phyloP scores from a whole-genome alignment of 2,888 invertebrate genomes.

The Cryptus viduatorius region DNA sequence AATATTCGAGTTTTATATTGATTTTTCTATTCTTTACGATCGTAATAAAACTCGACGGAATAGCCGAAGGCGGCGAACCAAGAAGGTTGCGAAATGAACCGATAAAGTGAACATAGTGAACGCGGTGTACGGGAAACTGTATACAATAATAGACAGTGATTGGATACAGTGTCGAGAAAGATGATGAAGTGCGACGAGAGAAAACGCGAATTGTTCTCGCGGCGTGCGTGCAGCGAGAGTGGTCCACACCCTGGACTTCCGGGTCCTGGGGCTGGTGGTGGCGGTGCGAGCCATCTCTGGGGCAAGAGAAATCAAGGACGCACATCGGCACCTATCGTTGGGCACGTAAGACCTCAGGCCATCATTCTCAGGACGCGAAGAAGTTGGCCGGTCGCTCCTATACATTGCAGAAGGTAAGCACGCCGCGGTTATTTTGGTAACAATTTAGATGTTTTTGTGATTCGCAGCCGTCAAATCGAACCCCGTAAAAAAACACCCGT shows the following conservation, averaged over 20 bases:
- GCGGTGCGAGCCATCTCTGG: slow-evolving; percentile 87
- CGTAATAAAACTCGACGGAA: slow-evolving; percentile 23
- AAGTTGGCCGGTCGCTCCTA: slow-evolving; percentile 92
- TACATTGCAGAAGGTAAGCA: slow-evolving; percentile 89
- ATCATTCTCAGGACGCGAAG: slow-evolving; percentile 90
- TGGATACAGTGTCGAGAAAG: slow-evolving; percentile 57
- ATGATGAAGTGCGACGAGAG: slow-evolving; percentile 83
- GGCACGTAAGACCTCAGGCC: slow-evolving; percentile 85
- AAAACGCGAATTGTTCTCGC: slow-evolving; percentile 82
- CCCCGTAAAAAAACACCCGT: too few species aligned
- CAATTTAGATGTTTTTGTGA: not conserved
- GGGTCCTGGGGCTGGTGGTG: slow-evolving; percentile 78
- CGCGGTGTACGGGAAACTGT: not conserved
- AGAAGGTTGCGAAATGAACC: not conserved
- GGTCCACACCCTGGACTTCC: slow-evolving; percentile 89
- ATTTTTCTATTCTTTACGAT: slow-evolving; percentile 38
- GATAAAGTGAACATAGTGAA: slow-evolving; percentile 26
- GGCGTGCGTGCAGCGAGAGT: slow-evolving; percentile 90
- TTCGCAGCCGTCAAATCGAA: too few species aligned
- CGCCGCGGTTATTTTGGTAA: not conserved
- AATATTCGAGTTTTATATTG: slow-evolving; percentile 27
- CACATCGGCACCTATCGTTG: slow-evolving; percentile 91
- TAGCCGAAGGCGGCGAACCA: not conserved
- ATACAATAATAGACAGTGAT: slow-evolving; percentile 30
- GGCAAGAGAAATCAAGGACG: slow-evolving; percentile 86